These are phyloP conservation scores for Sycophaga agraensis DNA, from an alignment of 1,140 invertebrate species.

Conservation along the genomic window DNA sequence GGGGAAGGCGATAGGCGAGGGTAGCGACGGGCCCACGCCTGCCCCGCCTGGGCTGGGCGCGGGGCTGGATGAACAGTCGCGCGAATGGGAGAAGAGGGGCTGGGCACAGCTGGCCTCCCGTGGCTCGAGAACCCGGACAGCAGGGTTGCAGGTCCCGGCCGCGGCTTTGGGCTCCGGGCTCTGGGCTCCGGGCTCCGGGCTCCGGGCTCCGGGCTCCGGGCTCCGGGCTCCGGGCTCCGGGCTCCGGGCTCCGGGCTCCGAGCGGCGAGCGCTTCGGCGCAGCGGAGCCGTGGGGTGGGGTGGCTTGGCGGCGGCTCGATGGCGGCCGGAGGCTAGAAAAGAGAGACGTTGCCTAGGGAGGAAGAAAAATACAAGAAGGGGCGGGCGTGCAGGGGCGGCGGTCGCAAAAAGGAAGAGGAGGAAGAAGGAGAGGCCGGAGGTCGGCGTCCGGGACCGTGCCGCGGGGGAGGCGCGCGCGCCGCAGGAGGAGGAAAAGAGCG, in stretches of 20 bases:
- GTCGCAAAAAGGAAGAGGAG: slow-evolving; percentile 28
- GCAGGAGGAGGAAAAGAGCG: slow-evolving; percentile 21
- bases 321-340: slow-evolving; percentile 15
- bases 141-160: too few species aligned
- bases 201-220: too few species aligned
- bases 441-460: too few species aligned
- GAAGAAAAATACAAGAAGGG: slow-evolving; percentile 20
- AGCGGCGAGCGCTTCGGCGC: not conserved
- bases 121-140: not conserved
- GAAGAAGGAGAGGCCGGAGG: slow-evolving; percentile 36
- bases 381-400: not conserved
- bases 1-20: too few species aligned
- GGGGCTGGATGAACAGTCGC: not conserved
- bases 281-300: not conserved
- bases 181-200: too few species aligned
- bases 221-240: too few species aligned
- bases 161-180: too few species aligned
- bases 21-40: too few species aligned
- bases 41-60: not conserved
- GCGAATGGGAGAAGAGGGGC: not conserved
- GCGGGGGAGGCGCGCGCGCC: too few species aligned
- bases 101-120: not conserved
- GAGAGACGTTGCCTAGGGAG: slow-evolving; percentile 12
- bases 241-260: too few species aligned
- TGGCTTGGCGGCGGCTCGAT: not conserved